A percentile compares a stretch with the other conserved stretches of the same genome.
These are phyloP conservation scores for Monodelphis domestica DNA, from an alignment of 2,797 vertebrate species.

Conservation along the genomic window DNA sequence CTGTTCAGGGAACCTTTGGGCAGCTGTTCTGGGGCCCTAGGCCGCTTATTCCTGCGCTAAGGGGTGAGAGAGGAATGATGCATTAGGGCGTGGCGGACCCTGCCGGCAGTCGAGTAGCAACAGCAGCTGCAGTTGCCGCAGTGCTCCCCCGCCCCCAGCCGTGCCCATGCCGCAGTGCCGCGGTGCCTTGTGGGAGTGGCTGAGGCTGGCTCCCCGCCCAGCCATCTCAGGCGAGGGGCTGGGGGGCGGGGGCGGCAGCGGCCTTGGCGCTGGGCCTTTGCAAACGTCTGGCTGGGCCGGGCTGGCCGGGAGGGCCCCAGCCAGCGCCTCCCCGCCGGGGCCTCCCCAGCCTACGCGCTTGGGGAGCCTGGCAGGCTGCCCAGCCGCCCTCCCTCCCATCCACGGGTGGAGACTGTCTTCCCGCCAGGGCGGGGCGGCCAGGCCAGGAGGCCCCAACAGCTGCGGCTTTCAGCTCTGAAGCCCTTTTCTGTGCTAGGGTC, in stretches of 20 bases:
- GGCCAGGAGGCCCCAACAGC: constrained; percentile 2
- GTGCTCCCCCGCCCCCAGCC: not conserved
- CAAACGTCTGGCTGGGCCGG: not conserved
- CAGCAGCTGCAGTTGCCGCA: constrained; percentile 1
- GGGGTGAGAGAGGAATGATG: not conserved
- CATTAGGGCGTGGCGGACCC: not conserved
- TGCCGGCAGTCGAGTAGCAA: not conserved
- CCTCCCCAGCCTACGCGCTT: constrained; percentile 5
- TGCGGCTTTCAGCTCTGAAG: constrained; percentile 8
- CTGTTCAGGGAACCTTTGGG: not conserved
- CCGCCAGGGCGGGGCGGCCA: not conserved
- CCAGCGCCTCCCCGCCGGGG: constrained; percentile 1
- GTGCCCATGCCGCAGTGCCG: constrained; percentile 2
- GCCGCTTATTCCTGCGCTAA: not conserved
- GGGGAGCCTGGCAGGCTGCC: constrained; percentile 4
- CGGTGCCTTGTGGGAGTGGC: not conserved
- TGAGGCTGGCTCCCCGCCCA: not conserved
- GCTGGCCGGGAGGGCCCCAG: not conserved
- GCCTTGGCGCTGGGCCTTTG: not conserved
- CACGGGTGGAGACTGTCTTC: constrained; percentile 1
- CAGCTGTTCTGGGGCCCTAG: not conserved
- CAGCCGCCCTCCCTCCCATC: not conserved
- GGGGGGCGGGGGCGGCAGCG: not conserved
- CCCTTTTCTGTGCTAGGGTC: constrained; percentile 3
- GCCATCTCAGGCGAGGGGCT: not conserved